Base-by-base conservation (phyloP, 2,113 vertebrate genomes). In the Bubalus kerabau region DNA sequence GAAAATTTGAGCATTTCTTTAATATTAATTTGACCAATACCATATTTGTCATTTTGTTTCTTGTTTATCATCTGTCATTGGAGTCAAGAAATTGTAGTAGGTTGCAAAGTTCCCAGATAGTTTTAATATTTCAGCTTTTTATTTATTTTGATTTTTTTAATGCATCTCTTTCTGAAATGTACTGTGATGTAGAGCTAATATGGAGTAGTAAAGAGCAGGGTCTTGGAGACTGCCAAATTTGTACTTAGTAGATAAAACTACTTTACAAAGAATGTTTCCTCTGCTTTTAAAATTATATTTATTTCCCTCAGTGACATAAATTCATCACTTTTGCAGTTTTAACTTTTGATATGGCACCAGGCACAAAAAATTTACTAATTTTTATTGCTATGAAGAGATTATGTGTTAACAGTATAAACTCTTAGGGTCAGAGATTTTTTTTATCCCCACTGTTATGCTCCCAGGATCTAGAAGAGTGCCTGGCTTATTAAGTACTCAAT, bases 361-460 rank as follows among this genome's bases (percentile, higher is more conserved):
- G 8, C 17, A 57, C 4, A 16, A 5, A 90, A 7, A 90, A 26
- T 2, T 76, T 57, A 60, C 23, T 87, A 30, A 87, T 76, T 95
- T 91, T 95, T 94, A 82, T 62, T 94, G 59, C 89, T 90, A 48
- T 28, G 54, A 95, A 91, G 46, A 89, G 4, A 96, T 14, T 87
- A 36, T n/a, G 17, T 52, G 21, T 80, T 80, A 89, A 24, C 32
- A 62, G 16, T 94, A 10, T 71, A 88, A 88, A 81, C 36, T 54
- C 12, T 52, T 62, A 90, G 30, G 3, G 6, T 46, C 57, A 85
- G 83, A 14, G 62, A 46, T 60, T 48, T 89, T 89, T 95, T 48
- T 84, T 13, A 9, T 16, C 81, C 19, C 17, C 74, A 67, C 28
- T 46, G 23, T 43, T 91, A 2, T 88, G 56, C 76, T 84, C 43